phyloP scores from a whole-genome alignment of 2,888 invertebrate genomes.

The Cistogaster globosa region DNA sequence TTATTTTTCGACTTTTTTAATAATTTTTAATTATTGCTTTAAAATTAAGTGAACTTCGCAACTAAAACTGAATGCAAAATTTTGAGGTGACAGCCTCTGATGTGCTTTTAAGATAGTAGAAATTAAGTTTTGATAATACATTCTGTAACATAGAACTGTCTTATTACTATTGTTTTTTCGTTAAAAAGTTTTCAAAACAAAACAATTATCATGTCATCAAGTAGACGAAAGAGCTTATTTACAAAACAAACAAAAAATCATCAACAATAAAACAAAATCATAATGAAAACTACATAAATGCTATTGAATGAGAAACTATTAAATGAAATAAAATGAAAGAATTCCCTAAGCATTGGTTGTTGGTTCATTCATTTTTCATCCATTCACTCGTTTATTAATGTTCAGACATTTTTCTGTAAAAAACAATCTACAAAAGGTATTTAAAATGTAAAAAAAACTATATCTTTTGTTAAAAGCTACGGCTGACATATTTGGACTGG shows the following conservation, averaged over 20 bases:
- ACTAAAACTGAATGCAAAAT: too few species aligned
- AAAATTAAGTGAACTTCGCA: too few species aligned
- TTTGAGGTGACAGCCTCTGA: too few species aligned
- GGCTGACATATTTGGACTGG: constrained; percentile 58
- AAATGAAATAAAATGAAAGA: constrained; percentile 9
- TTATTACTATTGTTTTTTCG: too few species aligned
- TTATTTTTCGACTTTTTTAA: too few species aligned
- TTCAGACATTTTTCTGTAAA: constrained; percentile 32
- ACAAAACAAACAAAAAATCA: constrained; percentile 26
- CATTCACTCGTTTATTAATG: constrained; percentile 21
- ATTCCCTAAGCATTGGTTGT: constrained; percentile 4
- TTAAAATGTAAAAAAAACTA: constrained; percentile 11
- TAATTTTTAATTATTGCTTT: too few species aligned
- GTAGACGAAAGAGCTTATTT: background rate
- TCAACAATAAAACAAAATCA: constrained; percentile 14
- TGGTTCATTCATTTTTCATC: background rate
- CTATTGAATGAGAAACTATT: constrained; percentile 20
- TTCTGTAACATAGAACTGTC: too few species aligned
- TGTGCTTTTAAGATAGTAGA: too few species aligned
- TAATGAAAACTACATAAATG: constrained; percentile 42
- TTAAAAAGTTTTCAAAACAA: too few species aligned
- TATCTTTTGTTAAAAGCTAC: constrained; percentile 27
- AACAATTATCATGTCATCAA: too few species aligned
- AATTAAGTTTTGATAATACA: too few species aligned
- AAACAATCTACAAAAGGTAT: background rate